These are phyloP conservation scores for Nibea coibor DNA, from an alignment of 2,113 vertebrate genomes.

Conservation along the genomic window DNA sequence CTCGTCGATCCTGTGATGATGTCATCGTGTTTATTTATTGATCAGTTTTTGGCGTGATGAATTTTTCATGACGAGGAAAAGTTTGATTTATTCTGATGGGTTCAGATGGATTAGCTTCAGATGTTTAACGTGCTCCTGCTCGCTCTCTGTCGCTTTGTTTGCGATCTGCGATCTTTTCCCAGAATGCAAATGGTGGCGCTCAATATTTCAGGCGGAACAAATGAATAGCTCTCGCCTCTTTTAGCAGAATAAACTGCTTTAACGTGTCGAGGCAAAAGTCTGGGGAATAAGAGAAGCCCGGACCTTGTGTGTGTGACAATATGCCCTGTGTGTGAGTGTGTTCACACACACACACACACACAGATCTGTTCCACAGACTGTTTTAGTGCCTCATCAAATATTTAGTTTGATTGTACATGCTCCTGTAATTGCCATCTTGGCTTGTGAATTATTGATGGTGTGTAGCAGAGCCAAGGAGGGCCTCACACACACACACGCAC, in stretches of 20 bases:
- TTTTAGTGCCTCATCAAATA: slow-evolving; percentile 89
- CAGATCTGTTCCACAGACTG: slow-evolving; percentile 84
- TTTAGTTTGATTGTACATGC: slow-evolving; percentile 89
- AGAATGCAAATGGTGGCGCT: slow-evolving; percentile 43
- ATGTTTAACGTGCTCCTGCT: slow-evolving; percentile 25
- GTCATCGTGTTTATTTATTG: too few relatives aligned
- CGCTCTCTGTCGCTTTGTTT: slow-evolving; percentile 16
- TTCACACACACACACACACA: too few relatives aligned
- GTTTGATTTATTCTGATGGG: too few relatives aligned
- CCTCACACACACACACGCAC: slow-evolving; percentile 43
- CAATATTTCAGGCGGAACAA: slow-evolving; percentile 72
- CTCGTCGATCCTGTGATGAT: too few relatives aligned
- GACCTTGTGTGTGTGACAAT: slow-evolving; percentile 72
- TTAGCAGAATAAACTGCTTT: slow-evolving; percentile 77
- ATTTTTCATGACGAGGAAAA: too few relatives aligned
- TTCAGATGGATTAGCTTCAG: too few relatives aligned
- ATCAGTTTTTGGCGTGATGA: too few relatives aligned
- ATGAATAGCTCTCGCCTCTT: slow-evolving; percentile 70
- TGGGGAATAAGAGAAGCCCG: slow-evolving; percentile 60
- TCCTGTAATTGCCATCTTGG: slow-evolving; percentile 87
- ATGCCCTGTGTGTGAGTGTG: slow-evolving; percentile 50
- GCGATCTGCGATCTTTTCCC: background rate
- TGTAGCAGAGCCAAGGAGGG: slow-evolving; percentile 80
- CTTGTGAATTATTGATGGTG: slow-evolving; percentile 86
- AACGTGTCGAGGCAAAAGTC: slow-evolving; percentile 68